Conservation (phyloP, 2,888 invertebrate species). For the Encarsia formosa region DNA sequence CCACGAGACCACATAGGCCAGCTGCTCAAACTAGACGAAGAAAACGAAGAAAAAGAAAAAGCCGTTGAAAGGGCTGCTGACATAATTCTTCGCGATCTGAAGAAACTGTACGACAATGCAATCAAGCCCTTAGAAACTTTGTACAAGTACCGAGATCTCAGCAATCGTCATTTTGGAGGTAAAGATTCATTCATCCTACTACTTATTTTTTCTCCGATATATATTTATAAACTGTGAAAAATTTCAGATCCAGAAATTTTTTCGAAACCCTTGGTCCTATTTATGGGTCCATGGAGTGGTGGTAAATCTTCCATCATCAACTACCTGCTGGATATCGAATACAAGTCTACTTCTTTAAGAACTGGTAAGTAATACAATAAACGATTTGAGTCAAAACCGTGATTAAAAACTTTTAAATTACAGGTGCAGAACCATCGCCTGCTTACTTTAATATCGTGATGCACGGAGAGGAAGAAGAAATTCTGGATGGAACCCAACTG, state of each 20-base stretch:
- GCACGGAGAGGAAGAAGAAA: slow-evolving; percentile 80
- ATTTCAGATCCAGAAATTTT: slow-evolving; percentile 83
- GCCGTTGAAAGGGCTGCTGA: slow-evolving; percentile 72
- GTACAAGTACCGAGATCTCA: slow-evolving; percentile 88
- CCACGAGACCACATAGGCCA: slow-evolving; percentile 76
- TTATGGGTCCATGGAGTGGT: slow-evolving; percentile 96
- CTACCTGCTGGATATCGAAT: slow-evolving; percentile 84
- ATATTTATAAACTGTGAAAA: slow-evolving; percentile 2
- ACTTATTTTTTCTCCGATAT: neutral
- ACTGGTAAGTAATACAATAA: slow-evolving; percentile 68
- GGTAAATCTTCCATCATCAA: slow-evolving; percentile 94
- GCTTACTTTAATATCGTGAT: slow-evolving; percentile 89
- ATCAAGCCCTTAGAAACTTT: slow-evolving; percentile 86
- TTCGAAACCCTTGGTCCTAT: slow-evolving; percentile 85
- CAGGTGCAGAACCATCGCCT: slow-evolving; percentile 90
- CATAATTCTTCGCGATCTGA: slow-evolving; percentile 76
- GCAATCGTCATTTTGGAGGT: slow-evolving; percentile 83
- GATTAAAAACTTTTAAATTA: slow-evolving; percentile 16
- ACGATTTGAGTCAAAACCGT: neutral
- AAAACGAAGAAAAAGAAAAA: slow-evolving; percentile 66
- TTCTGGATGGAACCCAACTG: slow-evolving; percentile 86
- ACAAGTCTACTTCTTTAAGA: slow-evolving; percentile 75
- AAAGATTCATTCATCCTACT: slow-evolving; percentile 17
- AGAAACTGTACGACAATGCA: slow-evolving; percentile 78
- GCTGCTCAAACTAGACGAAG: slow-evolving; percentile 74